These are phyloP conservation scores for Odocoileus hemionus DNA, from an alignment of 2,113 vertebrate genomes.

Conservation along the genomic window DNA sequence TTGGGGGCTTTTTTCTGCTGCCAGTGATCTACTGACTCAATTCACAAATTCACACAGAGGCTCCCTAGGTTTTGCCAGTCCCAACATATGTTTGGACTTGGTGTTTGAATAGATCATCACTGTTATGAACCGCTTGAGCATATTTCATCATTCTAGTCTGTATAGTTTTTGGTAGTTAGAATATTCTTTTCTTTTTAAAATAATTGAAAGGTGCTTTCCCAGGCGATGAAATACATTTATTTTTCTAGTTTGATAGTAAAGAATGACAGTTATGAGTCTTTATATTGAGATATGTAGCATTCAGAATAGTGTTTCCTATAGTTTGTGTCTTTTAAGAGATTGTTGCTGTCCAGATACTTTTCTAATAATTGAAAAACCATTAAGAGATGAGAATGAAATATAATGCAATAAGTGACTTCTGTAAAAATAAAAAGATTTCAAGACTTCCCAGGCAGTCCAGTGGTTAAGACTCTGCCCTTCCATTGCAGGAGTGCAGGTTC, in stretches of 20 bases:
- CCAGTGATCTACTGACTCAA: neutral
- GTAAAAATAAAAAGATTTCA: neutral
- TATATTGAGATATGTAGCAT: neutral
- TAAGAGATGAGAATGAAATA: slow-evolving; percentile 47
- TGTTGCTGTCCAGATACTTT: neutral
- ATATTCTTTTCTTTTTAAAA: neutral
- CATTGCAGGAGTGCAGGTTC: neutral
- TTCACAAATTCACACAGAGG: neutral
- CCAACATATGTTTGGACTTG: neutral
- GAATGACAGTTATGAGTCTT: neutral
- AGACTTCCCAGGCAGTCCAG: neutral
- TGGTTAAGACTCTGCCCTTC: neutral
- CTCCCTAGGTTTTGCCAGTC: neutral
- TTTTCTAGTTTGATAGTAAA: slow-evolving; percentile 37
- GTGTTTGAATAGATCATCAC: neutral
- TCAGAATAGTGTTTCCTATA: neutral
- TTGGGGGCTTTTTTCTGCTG: neutral
- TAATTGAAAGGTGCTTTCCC: neutral
- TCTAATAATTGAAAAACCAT: slow-evolving; percentile 18
- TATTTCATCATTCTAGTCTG: neutral
- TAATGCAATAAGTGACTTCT: slow-evolving; percentile 6
- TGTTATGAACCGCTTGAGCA: neutral
- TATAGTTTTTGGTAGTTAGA: neutral
- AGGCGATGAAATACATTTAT: neutral
- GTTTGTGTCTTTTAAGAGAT: neutral